Conservation (phyloP, 2,797 vertebrate genomes). For the Adelosebastes latens region DNA sequence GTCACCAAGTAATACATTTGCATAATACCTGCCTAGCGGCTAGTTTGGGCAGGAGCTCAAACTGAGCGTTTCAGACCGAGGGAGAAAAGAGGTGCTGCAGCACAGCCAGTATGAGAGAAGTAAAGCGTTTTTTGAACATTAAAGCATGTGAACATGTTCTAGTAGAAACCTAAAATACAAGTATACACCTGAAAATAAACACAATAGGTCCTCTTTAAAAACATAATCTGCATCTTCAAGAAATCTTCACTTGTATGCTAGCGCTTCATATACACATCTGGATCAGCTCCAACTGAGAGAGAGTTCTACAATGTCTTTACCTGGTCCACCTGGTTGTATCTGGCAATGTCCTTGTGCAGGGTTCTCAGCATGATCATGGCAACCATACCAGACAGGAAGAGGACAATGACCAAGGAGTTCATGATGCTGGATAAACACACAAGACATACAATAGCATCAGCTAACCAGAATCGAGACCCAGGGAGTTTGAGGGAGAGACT, state of each 20-base stretch:
- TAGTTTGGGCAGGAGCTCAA: too few species aligned
- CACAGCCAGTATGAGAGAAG: too few species aligned
- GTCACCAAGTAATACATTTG: too few species aligned
- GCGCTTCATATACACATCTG: background rate
- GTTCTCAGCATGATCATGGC: constrained; percentile 93
- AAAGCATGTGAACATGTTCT: too few species aligned
- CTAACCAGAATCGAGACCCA: background rate
- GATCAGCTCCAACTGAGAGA: background rate
- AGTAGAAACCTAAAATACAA: too few species aligned
- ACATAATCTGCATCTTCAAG: background rate
- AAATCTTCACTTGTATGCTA: background rate
- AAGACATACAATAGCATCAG: background rate
- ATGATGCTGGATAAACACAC: constrained; percentile 84
- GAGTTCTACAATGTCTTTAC: constrained; percentile 58
- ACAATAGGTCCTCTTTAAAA: background rate
- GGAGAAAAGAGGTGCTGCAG: too few species aligned
- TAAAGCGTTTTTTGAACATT: too few species aligned
- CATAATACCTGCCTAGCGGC: too few species aligned
- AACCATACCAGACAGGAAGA: constrained; percentile 94
- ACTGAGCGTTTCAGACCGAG: too few species aligned
- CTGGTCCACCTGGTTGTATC: constrained; percentile 93
- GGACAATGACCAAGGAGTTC: constrained; percentile 92
- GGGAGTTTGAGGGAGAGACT: background rate
- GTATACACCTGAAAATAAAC: too few species aligned
- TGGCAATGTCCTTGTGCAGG: constrained; percentile 91